Conservation (phyloP, 2,113 vertebrate genomes). For the Opisthocomus hoazin region DNA sequence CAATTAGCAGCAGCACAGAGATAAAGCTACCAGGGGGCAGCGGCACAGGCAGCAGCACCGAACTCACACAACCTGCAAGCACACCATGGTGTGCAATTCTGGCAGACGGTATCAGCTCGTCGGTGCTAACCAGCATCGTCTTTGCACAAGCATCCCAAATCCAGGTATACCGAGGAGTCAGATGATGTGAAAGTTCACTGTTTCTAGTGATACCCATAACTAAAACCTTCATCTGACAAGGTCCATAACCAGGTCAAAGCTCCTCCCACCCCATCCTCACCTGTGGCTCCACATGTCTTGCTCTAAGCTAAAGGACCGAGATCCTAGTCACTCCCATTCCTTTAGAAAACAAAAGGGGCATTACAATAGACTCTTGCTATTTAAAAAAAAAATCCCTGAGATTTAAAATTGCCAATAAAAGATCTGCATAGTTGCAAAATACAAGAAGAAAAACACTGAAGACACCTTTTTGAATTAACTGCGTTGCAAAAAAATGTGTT, state of each 20-base stretch:
- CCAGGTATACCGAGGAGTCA: too few species aligned
- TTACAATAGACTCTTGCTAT: neutral
- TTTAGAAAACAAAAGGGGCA: neutral
- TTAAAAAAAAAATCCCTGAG: neutral
- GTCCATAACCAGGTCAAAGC: neutral
- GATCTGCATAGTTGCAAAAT: neutral
- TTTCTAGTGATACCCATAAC: neutral
- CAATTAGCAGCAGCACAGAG: neutral
- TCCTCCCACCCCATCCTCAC: neutral
- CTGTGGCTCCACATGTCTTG: neutral
- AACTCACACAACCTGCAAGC: neutral
- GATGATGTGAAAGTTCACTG: neutral
- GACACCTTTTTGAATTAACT: neutral
- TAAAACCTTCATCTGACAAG: neutral
- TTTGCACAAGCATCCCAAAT: neutral
- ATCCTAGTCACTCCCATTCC: neutral
- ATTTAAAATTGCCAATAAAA: neutral
- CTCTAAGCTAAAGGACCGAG: neutral
- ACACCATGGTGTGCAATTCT: accelerated
- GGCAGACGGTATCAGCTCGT: neutral
- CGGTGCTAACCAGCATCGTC: neutral
- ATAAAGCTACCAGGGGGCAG: neutral
- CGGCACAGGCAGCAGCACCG: neutral
- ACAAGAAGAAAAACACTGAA: neutral
- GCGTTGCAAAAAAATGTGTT: neutral